phyloP scores from a whole-genome alignment of 2,113 vertebrate genomes.

The Malurus alboscapulatus region DNA sequence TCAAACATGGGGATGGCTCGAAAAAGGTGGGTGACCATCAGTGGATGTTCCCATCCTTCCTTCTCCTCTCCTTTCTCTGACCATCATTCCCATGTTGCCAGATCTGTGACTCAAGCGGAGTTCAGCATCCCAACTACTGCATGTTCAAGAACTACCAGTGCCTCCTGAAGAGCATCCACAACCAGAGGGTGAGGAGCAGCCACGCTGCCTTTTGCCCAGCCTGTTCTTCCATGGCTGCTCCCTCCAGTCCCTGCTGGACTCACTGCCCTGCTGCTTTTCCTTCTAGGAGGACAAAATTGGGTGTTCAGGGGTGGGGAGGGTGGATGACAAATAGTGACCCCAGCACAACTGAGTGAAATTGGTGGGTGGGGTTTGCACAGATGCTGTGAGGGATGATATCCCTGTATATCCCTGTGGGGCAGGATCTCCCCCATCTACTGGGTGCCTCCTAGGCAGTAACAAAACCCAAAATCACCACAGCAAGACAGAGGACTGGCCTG shows the following conservation, averaged over 20 bases:
- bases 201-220: background rate
- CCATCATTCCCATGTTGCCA: background rate
- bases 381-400: rapidly evolving
- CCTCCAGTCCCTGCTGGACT: background rate
- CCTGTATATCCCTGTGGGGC: background rate
- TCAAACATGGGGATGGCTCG: background rate
- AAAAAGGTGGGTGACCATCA: slow-evolving; percentile 54
- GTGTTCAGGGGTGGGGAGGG: background rate
- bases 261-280: background rate
- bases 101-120: slow-evolving; percentile 67
- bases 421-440: background rate
- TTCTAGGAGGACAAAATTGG: background rate
- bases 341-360: rapidly evolving
- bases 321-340: background rate
- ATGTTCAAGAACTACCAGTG: slow-evolving; percentile 77
- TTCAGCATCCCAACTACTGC: slow-evolving; percentile 74
- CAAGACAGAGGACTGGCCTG: background rate
- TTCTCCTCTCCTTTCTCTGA: background rate
- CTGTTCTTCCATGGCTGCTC: background rate
- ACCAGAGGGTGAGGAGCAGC: slow-evolving; percentile 58
- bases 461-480: background rate
- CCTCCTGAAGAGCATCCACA: slow-evolving; percentile 38
- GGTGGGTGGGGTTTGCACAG: background rate
- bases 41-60: slow-evolving; percentile 10
- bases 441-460: background rate